Conservation (phyloP, 2,797 vertebrate genomes). For the Sphenodon punctatus region DNA sequence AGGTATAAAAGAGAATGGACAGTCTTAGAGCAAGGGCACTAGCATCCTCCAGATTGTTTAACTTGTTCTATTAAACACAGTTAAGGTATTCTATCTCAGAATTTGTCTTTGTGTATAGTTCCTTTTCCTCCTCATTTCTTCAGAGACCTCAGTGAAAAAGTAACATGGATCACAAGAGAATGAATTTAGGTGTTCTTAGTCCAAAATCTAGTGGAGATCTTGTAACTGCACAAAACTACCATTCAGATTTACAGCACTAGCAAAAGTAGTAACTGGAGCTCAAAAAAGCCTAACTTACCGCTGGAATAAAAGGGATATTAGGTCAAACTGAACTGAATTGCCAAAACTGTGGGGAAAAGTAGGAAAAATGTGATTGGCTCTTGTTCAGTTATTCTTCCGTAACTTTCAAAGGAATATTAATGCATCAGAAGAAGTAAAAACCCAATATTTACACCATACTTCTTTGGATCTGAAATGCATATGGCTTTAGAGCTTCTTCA, state of each 20-base stretch:
- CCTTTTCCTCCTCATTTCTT: neutral
- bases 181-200: neutral
- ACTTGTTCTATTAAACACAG: no score
- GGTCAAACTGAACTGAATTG: neutral
- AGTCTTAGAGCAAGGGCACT: no score
- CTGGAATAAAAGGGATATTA: neutral
- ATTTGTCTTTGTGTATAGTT: neutral
- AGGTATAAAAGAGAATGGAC: no score
- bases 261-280: neutral
- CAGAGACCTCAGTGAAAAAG: neutral
- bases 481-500: neutral
- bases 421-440: neutral
- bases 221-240: slow-evolving; percentile 1
- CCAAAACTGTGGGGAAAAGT: neutral
- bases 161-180: neutral
- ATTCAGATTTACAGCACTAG: neutral
- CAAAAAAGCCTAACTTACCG: slow-evolving; percentile 22
- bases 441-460: neutral
- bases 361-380: neutral
- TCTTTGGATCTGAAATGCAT: neutral
- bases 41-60: no score
- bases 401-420: neutral
- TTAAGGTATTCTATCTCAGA: neutral
- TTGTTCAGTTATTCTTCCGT: neutral
- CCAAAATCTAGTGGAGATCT: slow-evolving; percentile 5